Conservation (phyloP, 2,113 vertebrate species). For the Hydrochoerus hydrochaeris region DNA sequence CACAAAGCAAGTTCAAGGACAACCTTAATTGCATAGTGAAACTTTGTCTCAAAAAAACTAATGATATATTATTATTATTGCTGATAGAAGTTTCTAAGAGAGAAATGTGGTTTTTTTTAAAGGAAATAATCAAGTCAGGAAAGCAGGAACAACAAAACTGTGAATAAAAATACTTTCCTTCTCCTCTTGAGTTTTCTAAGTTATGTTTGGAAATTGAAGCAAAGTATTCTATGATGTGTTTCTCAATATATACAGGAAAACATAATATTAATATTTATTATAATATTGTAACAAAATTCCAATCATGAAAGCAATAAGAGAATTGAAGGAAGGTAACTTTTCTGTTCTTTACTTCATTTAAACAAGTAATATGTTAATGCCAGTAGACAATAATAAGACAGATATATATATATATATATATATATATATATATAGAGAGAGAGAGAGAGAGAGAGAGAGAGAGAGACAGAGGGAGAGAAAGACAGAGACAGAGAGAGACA, state of each 20-base stretch:
- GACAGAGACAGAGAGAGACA: neutral
- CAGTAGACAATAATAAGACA: neutral
- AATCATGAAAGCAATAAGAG: neutral
- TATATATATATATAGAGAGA: neutral
- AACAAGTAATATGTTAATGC: slow-evolving; percentile 13
- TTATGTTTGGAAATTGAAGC: neutral
- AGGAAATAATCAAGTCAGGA: neutral
- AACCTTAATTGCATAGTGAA: neutral
- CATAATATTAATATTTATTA: neutral
- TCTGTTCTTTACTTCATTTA: neutral
- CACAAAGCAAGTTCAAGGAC: neutral
- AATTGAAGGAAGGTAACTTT: neutral
- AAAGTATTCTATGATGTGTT: neutral
- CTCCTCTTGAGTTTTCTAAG: neutral
- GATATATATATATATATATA: neutral
- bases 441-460: neutral
- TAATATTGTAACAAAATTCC: neutral
- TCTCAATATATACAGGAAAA: slow-evolving; percentile 20
- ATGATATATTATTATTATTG: neutral
- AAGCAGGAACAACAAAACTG: neutral
- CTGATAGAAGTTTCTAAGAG: slow-evolving; percentile 6
- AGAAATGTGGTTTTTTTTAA: neutral
- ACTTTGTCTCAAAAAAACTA: neutral
- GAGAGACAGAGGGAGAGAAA: neutral
- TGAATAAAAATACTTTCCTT: neutral